A percentile compares a stretch with the other conserved stretches of the same genome.
phyloP scores from a whole-genome alignment of 1,140 invertebrate genomes.

The Dendroctonus ponderosae region DNA sequence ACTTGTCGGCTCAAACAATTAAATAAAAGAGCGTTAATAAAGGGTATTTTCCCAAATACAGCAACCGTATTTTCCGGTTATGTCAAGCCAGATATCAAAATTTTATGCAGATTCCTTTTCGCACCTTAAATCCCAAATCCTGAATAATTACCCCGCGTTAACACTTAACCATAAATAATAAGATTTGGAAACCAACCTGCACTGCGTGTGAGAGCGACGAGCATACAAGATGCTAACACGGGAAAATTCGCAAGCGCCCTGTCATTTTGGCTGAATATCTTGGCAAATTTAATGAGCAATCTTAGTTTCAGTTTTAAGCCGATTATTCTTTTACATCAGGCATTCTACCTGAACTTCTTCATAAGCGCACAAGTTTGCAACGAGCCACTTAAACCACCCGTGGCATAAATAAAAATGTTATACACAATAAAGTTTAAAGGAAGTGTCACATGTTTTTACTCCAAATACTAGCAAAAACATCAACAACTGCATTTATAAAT shows the following conservation, averaged over 20 bases:
- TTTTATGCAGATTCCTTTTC: conserved; percentile 24
- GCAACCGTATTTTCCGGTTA: background rate
- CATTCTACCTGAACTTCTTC: too few species aligned
- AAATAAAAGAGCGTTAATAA: background rate
- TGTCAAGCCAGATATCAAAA: conserved; percentile 22
- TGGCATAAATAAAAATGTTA: too few species aligned
- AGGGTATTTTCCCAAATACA: background rate
- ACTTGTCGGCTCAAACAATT: too few species aligned
- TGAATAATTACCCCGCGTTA: conserved; percentile 30
- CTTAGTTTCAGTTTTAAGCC: conserved; percentile 10
- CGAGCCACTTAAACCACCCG: background rate
- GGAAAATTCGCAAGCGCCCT: conserved; percentile 28
- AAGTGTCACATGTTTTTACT: too few species aligned
- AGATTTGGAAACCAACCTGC: conserved; percentile 39
- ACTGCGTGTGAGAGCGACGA: conserved; percentile 38
- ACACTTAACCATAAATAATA: conserved; percentile 34
- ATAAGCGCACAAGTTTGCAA: background rate
- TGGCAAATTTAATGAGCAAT: conserved; percentile 6
- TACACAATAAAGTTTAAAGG: too few species aligned
- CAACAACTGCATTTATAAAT: too few species aligned
- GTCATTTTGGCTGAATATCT: conserved; percentile 14
- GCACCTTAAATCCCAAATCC: conserved; percentile 30
- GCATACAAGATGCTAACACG: conserved; percentile 38
- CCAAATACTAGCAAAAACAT: too few species aligned
- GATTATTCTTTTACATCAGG: conserved; percentile 11